Percentiles rank a stretch among this genome's conserved stretches.
Evolutionary conservation across 2,888 invertebrate species (phyloP).

Genomic region (Ochropleura leucogaster): DNA sequence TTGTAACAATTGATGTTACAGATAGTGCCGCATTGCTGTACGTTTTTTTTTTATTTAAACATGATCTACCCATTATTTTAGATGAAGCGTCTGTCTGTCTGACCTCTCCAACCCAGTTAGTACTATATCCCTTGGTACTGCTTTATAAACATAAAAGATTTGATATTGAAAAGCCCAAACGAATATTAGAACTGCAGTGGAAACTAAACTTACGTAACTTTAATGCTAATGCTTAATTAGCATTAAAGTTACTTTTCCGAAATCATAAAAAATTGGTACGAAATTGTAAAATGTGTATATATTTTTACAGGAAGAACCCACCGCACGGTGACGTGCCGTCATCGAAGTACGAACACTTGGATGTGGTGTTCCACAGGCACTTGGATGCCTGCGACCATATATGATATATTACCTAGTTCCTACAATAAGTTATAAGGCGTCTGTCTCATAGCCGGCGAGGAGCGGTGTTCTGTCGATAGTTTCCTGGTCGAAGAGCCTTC

Average conservation of each 20-base stretch:
- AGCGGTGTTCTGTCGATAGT: background rate
- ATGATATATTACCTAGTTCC: constrained; percentile 53
- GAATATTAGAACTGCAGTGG: no score
- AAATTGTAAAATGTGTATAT: background rate
- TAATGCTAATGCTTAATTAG: no score
- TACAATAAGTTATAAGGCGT: background rate
- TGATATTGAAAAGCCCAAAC: background rate
- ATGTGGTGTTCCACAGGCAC: constrained; percentile 83
- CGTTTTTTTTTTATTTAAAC: no score
- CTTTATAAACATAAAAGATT: background rate
- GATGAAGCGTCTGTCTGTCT: no score
- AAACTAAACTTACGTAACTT: no score
- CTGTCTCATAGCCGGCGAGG: background rate
- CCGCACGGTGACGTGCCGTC: constrained; percentile 69
- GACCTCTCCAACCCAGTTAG: no score
- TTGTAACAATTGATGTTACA: background rate
- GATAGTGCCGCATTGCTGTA: background rate
- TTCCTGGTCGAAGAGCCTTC: background rate
- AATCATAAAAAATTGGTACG: background rate
- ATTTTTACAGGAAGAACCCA: constrained; percentile 82
- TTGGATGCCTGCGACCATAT: constrained; percentile 83
- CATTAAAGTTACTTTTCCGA: background rate
- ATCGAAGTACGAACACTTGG: constrained; percentile 79
- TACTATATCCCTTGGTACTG: no score
- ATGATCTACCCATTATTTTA: no score